Conservation (phyloP, 2,113 vertebrate genomes). For the Tauraco erythrolophus region DNA sequence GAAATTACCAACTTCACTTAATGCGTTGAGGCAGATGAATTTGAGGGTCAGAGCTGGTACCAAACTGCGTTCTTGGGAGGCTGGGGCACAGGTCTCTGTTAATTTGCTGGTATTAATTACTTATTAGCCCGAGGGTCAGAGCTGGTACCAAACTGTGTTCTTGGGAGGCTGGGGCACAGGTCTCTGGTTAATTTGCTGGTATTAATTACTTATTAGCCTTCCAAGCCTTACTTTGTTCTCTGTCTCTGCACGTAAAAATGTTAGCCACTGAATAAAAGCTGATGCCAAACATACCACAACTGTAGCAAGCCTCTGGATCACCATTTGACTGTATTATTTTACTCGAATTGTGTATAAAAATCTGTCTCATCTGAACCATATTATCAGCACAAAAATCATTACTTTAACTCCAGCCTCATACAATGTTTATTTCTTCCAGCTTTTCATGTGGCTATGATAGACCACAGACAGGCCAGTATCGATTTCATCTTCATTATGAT, state of each 20-base stretch:
- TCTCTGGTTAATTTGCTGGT: background rate
- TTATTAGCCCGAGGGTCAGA: too few relatives aligned
- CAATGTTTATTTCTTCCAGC: background rate
- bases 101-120: background rate
- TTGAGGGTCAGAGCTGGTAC: background rate
- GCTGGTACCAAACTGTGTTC: background rate
- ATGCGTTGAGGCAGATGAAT: background rate
- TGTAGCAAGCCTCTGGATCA: background rate
- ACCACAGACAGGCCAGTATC: background rate
- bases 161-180: background rate
- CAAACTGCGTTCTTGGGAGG: background rate
- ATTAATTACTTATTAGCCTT: background rate
- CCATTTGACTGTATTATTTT: background rate
- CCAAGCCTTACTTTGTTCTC: background rate
- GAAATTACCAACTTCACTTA: background rate
- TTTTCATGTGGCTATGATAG: background rate
- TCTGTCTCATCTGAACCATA: background rate
- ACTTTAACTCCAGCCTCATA: background rate
- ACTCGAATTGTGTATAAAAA: background rate
- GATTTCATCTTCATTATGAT: background rate
- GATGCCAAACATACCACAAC: background rate
- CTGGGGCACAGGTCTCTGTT: background rate
- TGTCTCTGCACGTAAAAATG: background rate
- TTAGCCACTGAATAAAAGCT: background rate
- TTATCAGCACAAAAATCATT: fast-evolving